Evolutionary conservation across 2,797 vertebrate species (phyloP).

Genomic region (Margarornis squamiger): DNA sequence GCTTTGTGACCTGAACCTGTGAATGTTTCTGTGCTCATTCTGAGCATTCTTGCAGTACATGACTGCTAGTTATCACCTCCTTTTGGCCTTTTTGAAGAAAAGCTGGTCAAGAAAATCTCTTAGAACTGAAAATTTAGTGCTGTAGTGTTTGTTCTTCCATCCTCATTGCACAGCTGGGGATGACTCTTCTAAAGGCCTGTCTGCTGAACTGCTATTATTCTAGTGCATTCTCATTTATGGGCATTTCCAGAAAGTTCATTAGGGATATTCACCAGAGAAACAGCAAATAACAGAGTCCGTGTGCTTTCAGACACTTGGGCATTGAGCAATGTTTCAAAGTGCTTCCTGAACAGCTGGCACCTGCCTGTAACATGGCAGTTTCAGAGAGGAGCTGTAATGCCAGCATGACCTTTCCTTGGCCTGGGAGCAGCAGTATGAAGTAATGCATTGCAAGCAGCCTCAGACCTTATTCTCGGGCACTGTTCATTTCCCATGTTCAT

Average conservation of each 20-base stretch:
- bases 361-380: accelerated
- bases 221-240: neutral
- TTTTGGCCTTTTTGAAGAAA: neutral
- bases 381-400: neutral
- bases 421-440: neutral
- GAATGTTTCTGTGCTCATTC: neutral
- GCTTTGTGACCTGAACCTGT: neutral
- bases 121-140: neutral
- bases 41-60: neutral
- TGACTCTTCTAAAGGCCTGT: neutral
- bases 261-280: neutral
- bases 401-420: neutral
- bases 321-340: neutral
- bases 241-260: neutral
- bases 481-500: neutral
- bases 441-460: neutral
- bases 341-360: neutral
- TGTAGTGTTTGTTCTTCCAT: neutral
- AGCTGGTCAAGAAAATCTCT: neutral
- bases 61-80: neutral
- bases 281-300: accelerated
- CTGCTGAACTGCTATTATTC: neutral
- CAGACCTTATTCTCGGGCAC: neutral
- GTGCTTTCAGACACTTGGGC: neutral
- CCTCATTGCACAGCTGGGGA: accelerated